Percentiles rank a stretch among this genome's conserved stretches.
These are phyloP conservation scores for Hemithea aestivaria DNA, from an alignment of 2,888 invertebrate species.

Conservation along the genomic window DNA sequence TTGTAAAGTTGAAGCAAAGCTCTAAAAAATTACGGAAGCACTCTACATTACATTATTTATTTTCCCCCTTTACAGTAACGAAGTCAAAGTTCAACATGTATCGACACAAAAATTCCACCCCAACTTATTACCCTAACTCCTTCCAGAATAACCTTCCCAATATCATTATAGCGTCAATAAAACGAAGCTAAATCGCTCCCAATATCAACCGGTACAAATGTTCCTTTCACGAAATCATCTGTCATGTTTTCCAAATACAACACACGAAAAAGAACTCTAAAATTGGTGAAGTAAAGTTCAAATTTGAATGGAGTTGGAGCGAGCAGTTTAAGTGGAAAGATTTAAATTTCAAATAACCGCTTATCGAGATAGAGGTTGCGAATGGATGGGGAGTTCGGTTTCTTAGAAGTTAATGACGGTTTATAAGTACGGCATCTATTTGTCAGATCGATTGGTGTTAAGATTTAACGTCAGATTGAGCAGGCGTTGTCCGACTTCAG, in stretches of 20 bases:
- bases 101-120: background rate
- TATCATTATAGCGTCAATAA: conserved; percentile 29
- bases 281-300: background rate
- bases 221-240: conserved; percentile 34
- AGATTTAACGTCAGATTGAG: too few species aligned
- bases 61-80: too few species aligned
- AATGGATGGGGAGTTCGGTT: conserved; percentile 43
- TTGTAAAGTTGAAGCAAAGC: too few species aligned
- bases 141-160: conserved; percentile 7
- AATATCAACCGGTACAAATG: conserved; percentile 35
- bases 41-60: too few species aligned
- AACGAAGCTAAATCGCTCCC: conserved; percentile 32
- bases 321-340: conserved; percentile 50
- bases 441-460: background rate
- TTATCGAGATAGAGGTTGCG: conserved; percentile 64
- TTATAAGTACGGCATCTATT: conserved; percentile 10
- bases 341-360: conserved; percentile 74
- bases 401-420: conserved; percentile 12
- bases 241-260: conserved; percentile 26
- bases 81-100: too few species aligned
- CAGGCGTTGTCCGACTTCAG: too few species aligned
- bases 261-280: conserved; percentile 3
- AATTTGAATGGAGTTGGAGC: conserved; percentile 8
- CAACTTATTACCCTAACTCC: conserved; percentile 5
- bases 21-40: too few species aligned